Evolutionary conservation across 2,797 vertebrate genomes (phyloP).

Genomic region (Numenius phaeopus): DNA sequence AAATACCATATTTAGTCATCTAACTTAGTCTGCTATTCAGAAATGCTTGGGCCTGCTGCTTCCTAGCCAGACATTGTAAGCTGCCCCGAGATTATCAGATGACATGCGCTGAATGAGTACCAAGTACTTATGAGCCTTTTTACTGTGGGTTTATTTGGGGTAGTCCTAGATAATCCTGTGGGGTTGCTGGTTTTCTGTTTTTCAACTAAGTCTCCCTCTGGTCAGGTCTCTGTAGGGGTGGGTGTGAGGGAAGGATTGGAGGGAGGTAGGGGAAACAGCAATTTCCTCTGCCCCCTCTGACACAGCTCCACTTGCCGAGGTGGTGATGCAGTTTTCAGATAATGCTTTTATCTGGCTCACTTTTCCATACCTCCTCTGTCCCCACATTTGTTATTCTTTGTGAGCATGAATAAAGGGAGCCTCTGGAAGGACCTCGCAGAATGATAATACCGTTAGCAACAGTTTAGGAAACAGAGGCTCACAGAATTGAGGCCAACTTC

Average conservation of each 20-base stretch:
- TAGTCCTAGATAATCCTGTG: background rate
- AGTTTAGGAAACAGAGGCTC: background rate
- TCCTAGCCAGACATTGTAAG: conserved; percentile 28
- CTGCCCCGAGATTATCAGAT: conserved; percentile 55
- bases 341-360: background rate
- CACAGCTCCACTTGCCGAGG: background rate
- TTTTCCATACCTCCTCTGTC: background rate
- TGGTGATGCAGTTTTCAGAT: background rate
- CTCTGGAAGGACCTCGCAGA: background rate
- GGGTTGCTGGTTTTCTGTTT: background rate
- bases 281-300: background rate
- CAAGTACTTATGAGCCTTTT: background rate
- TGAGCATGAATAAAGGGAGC: background rate
- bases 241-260: background rate
- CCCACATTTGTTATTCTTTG: background rate
- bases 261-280: background rate
- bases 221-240: background rate
- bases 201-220: background rate
- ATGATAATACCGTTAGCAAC: background rate
- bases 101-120: conserved; percentile 17
- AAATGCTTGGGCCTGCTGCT: conserved; percentile 10
- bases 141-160: background rate
- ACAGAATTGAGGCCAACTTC: background rate
- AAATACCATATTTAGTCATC: conserved; percentile 69
- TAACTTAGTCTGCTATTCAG: conserved; percentile 15